Evolutionary conservation across 1,140 invertebrate species (phyloP).

Genomic region (Philotrypesis tridentata): DNA sequence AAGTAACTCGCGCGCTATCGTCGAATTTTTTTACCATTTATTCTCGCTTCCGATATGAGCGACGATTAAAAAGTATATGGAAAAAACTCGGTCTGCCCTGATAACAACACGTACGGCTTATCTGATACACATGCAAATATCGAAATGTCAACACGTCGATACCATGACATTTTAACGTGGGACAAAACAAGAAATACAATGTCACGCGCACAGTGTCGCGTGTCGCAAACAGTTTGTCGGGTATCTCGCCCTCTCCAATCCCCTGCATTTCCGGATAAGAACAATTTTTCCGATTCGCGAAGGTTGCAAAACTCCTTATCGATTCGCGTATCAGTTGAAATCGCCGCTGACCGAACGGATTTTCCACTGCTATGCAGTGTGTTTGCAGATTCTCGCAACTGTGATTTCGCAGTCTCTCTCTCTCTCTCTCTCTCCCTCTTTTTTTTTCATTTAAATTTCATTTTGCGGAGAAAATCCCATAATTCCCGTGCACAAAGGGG

Average conservation of each 20-base stretch:
- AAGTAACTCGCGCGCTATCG: too few relatives aligned
- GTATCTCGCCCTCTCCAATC: neutral
- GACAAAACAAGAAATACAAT: neutral
- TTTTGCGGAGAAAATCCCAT: neutral
- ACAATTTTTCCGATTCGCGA: neutral
- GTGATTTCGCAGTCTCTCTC: neutral
- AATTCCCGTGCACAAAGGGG: too few relatives aligned
- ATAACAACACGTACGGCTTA: too few relatives aligned
- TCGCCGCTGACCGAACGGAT: too few relatives aligned
- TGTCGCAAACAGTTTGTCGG: too few relatives aligned
- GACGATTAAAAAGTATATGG: too few relatives aligned
- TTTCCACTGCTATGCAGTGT: neutral
- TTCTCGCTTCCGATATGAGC: too few relatives aligned
- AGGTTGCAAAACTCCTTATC: neutral
- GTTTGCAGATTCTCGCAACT: neutral
- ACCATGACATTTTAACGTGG: neutral
- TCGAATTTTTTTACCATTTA: too few relatives aligned
- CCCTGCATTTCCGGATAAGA: neutral
- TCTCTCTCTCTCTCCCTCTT: too few relatives aligned
- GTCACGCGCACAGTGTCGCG: neutral
- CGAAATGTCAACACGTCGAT: too few relatives aligned
- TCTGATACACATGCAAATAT: too few relatives aligned
- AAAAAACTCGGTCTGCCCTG: too few relatives aligned
- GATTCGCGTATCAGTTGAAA: neutral
- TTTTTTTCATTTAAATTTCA: neutral